A percentile compares a stretch with the other conserved stretches of the same genome.
Conservation (phyloP, 2,113 vertebrate genomes). For the Grallaria varia region DNA sequence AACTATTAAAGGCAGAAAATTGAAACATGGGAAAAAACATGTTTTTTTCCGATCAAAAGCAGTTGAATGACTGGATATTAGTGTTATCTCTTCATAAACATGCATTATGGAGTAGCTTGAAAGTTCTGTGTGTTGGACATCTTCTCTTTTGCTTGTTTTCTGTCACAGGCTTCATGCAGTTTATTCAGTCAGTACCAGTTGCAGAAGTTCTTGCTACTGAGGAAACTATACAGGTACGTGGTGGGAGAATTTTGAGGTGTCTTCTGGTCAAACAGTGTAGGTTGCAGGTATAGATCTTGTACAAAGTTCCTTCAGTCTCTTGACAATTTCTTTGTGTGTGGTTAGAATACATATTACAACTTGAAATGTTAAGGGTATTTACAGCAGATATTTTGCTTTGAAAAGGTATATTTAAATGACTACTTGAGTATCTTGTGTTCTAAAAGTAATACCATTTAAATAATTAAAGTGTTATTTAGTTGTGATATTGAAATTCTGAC, state of each 20-base stretch:
- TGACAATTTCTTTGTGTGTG: neutral
- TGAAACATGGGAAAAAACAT: neutral
- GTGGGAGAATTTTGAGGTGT: neutral
- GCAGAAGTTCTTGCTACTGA: conserved; percentile 97
- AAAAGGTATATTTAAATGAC: neutral
- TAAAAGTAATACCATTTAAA: neutral
- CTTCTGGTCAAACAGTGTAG: neutral
- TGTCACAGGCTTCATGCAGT: conserved; percentile 95
- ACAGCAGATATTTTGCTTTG: neutral
- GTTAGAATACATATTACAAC: neutral
- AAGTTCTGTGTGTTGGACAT: neutral
- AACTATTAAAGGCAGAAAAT: neutral
- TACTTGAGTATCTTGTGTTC: neutral
- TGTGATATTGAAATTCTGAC: neutral
- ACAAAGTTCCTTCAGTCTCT: neutral
- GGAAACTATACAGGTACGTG: conserved; percentile 92
- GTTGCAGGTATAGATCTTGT: neutral
- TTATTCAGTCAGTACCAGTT: conserved; percentile 96
- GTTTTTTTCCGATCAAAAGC: neutral
- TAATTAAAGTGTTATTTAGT: neutral
- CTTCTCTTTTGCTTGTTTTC: neutral
- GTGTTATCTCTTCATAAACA: neutral
- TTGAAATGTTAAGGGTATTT: neutral
- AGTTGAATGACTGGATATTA: neutral
- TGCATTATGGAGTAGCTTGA: neutral